phyloP scores from a whole-genome alignment of 2,797 vertebrate genomes.

The Okamejei kenojei region DNA sequence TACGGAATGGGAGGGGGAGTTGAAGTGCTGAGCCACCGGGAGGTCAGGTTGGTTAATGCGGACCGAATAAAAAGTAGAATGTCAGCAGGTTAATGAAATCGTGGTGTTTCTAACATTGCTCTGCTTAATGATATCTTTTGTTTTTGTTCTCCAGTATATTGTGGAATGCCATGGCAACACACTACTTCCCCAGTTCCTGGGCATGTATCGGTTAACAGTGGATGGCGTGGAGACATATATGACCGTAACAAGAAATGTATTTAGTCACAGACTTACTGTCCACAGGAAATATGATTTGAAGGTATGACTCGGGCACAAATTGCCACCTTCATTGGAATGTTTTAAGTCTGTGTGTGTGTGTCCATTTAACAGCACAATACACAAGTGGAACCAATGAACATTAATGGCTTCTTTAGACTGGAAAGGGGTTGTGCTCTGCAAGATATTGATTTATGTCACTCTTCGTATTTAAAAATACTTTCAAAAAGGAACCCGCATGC shows the following conservation, averaged over 20 bases:
- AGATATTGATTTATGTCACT: background rate
- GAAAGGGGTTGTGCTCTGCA: background rate
- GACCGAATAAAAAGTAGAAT: background rate
- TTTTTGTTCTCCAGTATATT: conserved; percentile 66
- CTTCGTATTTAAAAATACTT: background rate
- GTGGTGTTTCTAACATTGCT: background rate
- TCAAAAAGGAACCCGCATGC: no score
- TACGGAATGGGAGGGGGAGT: no score
- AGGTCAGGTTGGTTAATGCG: no score
- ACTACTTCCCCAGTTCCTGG: conserved; percentile 86
- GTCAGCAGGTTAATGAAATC: background rate
- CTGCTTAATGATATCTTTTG: background rate
- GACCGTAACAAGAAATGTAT: conserved; percentile 88
- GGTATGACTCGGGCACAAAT: conserved; percentile 53
- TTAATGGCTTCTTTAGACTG: background rate
- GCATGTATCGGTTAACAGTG: conserved; percentile 88
- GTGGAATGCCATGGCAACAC: conserved; percentile 92
- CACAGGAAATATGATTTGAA: conserved; percentile 91
- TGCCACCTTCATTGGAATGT: background rate
- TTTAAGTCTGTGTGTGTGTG: no score
- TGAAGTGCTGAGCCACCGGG: no score
- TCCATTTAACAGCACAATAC: background rate
- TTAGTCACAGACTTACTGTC: conserved; percentile 82
- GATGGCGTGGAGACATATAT: conserved; percentile 91
- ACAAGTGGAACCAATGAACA: background rate